Percentiles rank a stretch among this genome's conserved stretches.
Conservation (phyloP, 2,113 vertebrate genomes). For the Columba janthina region DNA sequence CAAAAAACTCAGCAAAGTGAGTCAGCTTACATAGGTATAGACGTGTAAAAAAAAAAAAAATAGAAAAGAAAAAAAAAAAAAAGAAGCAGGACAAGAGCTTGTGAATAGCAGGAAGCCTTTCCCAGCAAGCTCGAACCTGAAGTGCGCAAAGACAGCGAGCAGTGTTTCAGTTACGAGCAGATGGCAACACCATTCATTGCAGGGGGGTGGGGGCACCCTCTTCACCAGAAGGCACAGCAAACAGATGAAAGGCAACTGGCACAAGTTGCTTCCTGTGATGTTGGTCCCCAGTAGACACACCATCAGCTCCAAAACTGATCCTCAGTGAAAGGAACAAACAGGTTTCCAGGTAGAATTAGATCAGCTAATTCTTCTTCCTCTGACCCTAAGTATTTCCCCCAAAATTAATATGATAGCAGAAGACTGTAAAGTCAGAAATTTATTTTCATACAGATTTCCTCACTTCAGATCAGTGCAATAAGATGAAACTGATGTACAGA, state of each 20-base stretch:
- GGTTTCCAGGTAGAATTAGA: neutral
- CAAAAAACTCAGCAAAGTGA: neutral
- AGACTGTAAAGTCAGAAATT: neutral
- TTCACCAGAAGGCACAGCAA: neutral
- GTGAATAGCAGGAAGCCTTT: neutral
- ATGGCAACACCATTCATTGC: neutral
- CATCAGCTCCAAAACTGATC: neutral
- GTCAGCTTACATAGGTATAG: neutral
- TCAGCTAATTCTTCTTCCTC: neutral
- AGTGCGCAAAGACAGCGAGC: accelerated
- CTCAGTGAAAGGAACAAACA: neutral
- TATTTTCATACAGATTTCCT: slow-evolving; percentile 30
- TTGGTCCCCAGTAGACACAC: neutral
- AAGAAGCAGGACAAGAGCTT: neutral
- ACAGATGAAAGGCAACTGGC: neutral
- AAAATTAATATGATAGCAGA: neutral
- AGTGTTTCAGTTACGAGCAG: neutral
- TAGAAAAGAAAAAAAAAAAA: neutral
- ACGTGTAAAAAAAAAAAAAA: neutral
- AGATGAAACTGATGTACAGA: neutral
- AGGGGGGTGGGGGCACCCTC: neutral
- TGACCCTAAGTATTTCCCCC: neutral
- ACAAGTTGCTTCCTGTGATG: neutral
- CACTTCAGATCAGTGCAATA: neutral
- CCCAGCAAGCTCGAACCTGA: neutral